A percentile compares a stretch with the other conserved stretches of the same genome.
Evolutionary conservation across 2,797 vertebrate genomes (phyloP).

Genomic region (Poecile montanus): DNA sequence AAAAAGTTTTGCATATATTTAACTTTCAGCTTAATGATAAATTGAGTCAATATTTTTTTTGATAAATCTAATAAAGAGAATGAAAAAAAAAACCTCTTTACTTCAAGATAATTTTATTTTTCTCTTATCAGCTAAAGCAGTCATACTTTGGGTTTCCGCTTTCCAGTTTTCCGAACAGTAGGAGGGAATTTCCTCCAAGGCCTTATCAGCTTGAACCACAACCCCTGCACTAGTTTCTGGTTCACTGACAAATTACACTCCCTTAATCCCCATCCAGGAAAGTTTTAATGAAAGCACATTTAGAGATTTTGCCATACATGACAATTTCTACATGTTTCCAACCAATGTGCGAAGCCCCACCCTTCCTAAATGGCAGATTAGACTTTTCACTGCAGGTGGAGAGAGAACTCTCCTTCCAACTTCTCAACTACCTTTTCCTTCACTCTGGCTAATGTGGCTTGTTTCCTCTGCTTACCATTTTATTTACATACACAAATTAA

Average conservation of each 20-base stretch:
- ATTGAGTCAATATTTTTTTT: constrained; percentile 41
- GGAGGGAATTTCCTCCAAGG: constrained; percentile 81
- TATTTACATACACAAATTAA: neutral
- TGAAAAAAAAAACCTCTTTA: neutral
- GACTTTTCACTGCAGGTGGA: neutral
- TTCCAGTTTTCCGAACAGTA: constrained; percentile 72
- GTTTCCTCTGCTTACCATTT: neutral
- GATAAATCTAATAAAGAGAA: constrained; percentile 17
- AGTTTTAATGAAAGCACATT: constrained; percentile 40
- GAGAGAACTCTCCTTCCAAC: neutral
- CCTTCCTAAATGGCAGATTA: neutral
- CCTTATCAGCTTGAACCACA: constrained; percentile 82
- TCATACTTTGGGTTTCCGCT: constrained; percentile 76
- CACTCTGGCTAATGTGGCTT: neutral
- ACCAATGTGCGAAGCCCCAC: neutral
- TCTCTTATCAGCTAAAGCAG: constrained; percentile 74
- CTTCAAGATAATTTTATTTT: constrained; percentile 63
- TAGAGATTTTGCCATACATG: constrained; percentile 7
- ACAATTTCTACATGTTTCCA: constrained; percentile 2
- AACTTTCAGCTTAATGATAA: constrained; percentile 17
- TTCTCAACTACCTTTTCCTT: neutral
- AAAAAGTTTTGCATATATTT: neutral
- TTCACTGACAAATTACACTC: constrained; percentile 64
- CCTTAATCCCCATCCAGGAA: constrained; percentile 45
- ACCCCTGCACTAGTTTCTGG: constrained; percentile 55